A percentile compares a stretch with the other conserved stretches of the same genome.
Conservation (phyloP, 2,888 invertebrate genomes). For the Lasioglossum pauxillum region DNA sequence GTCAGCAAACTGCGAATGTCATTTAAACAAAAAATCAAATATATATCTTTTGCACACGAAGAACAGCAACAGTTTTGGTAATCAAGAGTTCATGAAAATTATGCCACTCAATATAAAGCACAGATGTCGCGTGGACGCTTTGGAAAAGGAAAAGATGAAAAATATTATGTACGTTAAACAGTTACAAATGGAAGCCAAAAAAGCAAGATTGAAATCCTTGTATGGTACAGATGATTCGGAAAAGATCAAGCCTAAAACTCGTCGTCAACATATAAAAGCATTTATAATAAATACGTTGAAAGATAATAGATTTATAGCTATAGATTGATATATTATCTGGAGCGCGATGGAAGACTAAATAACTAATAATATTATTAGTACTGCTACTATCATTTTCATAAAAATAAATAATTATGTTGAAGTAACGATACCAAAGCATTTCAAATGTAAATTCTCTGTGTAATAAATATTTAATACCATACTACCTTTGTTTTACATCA, state of each 20-base stretch:
- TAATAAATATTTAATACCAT: conserved; percentile 7
- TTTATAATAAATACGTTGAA: conserved; percentile 67
- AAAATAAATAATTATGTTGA: neutral
- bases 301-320: conserved; percentile 63
- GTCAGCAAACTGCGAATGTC: neutral
- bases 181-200: conserved; percentile 46
- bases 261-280: conserved; percentile 58
- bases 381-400: neutral
- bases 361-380: conserved; percentile 10
- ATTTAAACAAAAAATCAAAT: conserved; percentile 16
- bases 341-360: neutral
- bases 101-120: conserved; percentile 24
- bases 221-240: conserved; percentile 36
- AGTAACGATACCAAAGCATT: neutral
- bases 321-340: conserved; percentile 12
- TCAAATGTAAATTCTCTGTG: neutral
- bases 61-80: conserved; percentile 4
- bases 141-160: conserved; percentile 21
- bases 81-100: conserved; percentile 41
- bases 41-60: neutral
- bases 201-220: conserved; percentile 52
- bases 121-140: neutral
- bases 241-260: conserved; percentile 47
- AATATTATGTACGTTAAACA: conserved; percentile 41
- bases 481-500: neutral